Percentiles rank a stretch among this genome's conserved stretches.
Evolutionary conservation across 2,888 invertebrate species (phyloP).

Genomic region (Cyrtodaria siliqua): DNA sequence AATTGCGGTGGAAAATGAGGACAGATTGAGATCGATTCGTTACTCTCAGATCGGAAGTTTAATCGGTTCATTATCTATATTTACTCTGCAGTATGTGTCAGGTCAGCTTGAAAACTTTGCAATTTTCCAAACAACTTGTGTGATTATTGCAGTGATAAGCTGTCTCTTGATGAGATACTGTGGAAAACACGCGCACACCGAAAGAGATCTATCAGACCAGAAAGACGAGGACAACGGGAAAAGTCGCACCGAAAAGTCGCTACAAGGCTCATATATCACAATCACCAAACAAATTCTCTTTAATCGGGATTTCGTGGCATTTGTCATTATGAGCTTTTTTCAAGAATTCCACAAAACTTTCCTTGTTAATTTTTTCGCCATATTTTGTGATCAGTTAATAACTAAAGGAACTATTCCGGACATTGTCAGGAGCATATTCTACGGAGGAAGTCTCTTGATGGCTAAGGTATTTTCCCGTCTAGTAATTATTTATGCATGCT

Average conservation of each 20-base stretch:
- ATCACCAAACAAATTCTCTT: slow-evolving; percentile 76
- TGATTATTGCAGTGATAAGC: slow-evolving; percentile 78
- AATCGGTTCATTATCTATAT: slow-evolving; percentile 74
- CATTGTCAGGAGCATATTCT: slow-evolving; percentile 72
- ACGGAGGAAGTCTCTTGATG: slow-evolving; percentile 70
- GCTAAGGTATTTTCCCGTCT: slow-evolving; percentile 78
- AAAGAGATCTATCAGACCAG: slow-evolving; percentile 71
- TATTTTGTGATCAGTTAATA: slow-evolving; percentile 79
- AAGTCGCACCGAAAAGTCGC: slow-evolving; percentile 29
- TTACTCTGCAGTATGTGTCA: slow-evolving; percentile 79
- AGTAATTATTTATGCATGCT: no score
- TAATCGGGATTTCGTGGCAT: slow-evolving; percentile 78
- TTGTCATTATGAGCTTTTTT: slow-evolving; percentile 81
- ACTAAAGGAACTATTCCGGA: slow-evolving; percentile 67
- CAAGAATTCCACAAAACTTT: slow-evolving; percentile 78
- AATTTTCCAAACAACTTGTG: slow-evolving; percentile 80
- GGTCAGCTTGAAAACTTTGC: slow-evolving; percentile 81
- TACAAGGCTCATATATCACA: slow-evolving; percentile 60
- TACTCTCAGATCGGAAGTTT: slow-evolving; percentile 79
- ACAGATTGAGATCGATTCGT: slow-evolving; percentile 83
- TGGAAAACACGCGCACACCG: slow-evolving; percentile 77
- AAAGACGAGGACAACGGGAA: slow-evolving; percentile 20
- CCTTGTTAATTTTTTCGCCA: slow-evolving; percentile 75
- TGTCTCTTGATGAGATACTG: slow-evolving; percentile 76
- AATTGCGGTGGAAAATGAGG: slow-evolving; percentile 78